Evolutionary conservation across 2,797 vertebrate genomes (phyloP).

Genomic region (Gymnopithys bicolor): DNA sequence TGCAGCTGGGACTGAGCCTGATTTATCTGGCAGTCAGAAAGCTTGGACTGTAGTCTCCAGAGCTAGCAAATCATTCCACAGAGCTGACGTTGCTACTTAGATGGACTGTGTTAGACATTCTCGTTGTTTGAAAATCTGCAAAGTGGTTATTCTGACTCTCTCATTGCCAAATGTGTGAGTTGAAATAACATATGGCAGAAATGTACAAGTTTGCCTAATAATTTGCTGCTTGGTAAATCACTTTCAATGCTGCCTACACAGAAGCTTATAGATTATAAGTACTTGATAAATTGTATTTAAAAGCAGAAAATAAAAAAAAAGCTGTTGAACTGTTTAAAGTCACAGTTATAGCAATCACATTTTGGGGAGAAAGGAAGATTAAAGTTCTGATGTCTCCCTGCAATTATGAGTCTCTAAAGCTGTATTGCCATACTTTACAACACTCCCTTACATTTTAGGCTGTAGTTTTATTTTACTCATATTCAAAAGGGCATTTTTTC

Average conservation of each 20-base stretch:
- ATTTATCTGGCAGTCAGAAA: constrained; percentile 52
- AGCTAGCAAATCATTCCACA: constrained; percentile 25
- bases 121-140: constrained; percentile 19
- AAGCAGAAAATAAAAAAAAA: background rate
- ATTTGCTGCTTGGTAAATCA: background rate
- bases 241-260: background rate
- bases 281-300: background rate
- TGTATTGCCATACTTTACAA: background rate
- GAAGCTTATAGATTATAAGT: background rate
- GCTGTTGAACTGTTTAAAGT: background rate
- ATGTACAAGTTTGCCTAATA: background rate
- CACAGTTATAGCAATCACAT: background rate
- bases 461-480: background rate
- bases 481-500: background rate
- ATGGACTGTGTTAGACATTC: background rate
- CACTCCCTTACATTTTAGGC: background rate
- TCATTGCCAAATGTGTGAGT: background rate
- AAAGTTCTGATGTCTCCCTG: background rate
- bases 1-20: constrained; percentile 43
- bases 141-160: background rate
- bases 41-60: constrained; percentile 1
- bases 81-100: constrained; percentile 25
- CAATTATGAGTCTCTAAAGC: background rate
- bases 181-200: constrained; percentile 26
- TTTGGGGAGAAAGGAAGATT: background rate